A percentile compares a stretch with the other conserved stretches of the same genome.
Conservation (phyloP, 2,797 vertebrate genomes). For the Microctenopoma stevenorrisi region DNA sequence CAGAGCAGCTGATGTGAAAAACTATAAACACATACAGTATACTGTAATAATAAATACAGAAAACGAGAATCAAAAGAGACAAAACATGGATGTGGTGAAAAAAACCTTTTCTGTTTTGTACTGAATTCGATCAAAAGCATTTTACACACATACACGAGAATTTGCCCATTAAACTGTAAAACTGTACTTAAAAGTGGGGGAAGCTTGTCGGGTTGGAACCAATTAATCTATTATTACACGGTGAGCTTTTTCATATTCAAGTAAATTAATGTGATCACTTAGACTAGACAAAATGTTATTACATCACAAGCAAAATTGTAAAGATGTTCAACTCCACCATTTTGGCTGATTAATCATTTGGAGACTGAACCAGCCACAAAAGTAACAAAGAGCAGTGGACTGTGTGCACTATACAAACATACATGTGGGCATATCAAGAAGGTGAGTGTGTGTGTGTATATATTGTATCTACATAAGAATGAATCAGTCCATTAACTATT, state of each 20-base stretch:
- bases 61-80: constrained; percentile 83
- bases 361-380: constrained; percentile 54
- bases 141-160: constrained; percentile 79
- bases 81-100: constrained; percentile 66
- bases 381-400: constrained; percentile 48
- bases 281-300: background rate
- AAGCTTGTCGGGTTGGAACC: constrained; percentile 62
- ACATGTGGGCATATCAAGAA: constrained; percentile 63
- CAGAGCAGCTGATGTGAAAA: constrained; percentile 89
- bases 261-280: constrained; percentile 4
- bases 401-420: constrained; percentile 78
- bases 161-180: constrained; percentile 59
- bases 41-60: constrained; percentile 92
- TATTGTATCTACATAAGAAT: constrained; percentile 48
- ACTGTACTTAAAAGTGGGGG: constrained; percentile 40
- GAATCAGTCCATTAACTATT: constrained; percentile 67
- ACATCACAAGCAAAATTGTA: background rate
- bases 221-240: constrained; percentile 32
- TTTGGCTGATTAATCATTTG: constrained; percentile 20
- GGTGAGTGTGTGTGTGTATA: constrained; percentile 8
- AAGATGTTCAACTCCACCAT: background rate
- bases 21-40: constrained; percentile 73
- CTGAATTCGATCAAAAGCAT: constrained; percentile 82
- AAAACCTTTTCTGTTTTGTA: constrained; percentile 29
- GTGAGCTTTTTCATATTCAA: background rate